Percentiles rank a stretch among this genome's conserved stretches.
phyloP scores from a whole-genome alignment of 2,797 vertebrate species.

The Amblyopsis hoosieri region DNA sequence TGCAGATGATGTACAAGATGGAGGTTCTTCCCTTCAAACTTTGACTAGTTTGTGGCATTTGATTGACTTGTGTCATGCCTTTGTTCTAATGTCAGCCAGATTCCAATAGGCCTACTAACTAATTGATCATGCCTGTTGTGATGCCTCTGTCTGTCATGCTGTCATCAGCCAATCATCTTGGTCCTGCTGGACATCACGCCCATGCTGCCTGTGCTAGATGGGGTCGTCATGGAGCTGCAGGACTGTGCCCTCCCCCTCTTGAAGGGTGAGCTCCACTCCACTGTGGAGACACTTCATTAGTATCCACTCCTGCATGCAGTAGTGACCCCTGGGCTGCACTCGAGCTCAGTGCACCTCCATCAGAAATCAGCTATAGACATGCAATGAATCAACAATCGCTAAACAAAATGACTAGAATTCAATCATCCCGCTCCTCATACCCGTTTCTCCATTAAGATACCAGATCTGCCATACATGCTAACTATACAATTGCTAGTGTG shows the following conservation, averaged over 20 bases:
- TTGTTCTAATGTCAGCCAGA: neutral
- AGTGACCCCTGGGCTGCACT: neutral
- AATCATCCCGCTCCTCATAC: too few species aligned
- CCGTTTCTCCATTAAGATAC: too few species aligned
- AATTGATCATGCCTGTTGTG: neutral
- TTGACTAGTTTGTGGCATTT: neutral
- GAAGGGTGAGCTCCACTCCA: slow-evolving; percentile 76
- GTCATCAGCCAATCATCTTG: slow-evolving; percentile 85
- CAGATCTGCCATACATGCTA: too few species aligned
- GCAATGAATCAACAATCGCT: too few species aligned
- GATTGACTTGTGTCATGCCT: neutral
- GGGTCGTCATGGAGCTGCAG: slow-evolving; percentile 97
- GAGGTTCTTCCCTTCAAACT: too few species aligned
- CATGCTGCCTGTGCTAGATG: slow-evolving; percentile 92
- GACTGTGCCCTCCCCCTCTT: slow-evolving; percentile 93
- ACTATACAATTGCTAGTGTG: too few species aligned
- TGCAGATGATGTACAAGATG: neutral
- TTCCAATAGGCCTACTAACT: neutral
- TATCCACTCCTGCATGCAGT: neutral
- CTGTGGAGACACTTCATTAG: neutral
- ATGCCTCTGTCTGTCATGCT: neutral
- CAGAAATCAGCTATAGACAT: too few species aligned
- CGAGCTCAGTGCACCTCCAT: neutral
- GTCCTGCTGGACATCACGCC: slow-evolving; percentile 93
- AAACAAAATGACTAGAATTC: too few species aligned